Conservation (phyloP, 2,888 invertebrate species). For the Macrophya alboannulata region DNA sequence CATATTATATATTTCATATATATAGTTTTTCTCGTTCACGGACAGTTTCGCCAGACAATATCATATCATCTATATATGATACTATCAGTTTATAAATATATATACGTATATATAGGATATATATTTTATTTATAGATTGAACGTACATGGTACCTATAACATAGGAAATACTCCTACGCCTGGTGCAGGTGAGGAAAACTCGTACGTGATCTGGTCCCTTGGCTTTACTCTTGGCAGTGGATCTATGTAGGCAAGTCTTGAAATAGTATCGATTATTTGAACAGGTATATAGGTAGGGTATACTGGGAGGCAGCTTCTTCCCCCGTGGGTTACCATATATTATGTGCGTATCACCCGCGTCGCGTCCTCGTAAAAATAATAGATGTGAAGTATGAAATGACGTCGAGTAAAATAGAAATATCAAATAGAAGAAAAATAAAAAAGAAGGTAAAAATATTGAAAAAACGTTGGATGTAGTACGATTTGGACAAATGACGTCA, state of each 20-base stretch:
- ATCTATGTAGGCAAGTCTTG: conserved; percentile 49
- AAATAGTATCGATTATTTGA: conserved; percentile 48
- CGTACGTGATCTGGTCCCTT: conserved; percentile 40
- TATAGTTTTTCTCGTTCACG: background rate
- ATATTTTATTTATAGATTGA: conserved; percentile 46
- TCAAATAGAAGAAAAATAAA: background rate
- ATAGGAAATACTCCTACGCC: conserved; percentile 33
- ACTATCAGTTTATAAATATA: background rate
- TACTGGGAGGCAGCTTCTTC: background rate
- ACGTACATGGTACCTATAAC: background rate
- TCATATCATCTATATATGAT: background rate
- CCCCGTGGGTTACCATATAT: background rate
- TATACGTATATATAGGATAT: background rate
- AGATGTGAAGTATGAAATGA: no score
- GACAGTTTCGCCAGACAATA: conserved; percentile 3
- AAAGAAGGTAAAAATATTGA: background rate
- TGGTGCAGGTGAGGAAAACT: conserved; percentile 30
- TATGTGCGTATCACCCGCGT: background rate
- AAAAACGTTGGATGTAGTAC: background rate
- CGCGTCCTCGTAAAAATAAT: background rate
- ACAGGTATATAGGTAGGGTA: background rate
- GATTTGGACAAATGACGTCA: background rate
- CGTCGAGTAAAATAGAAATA: background rate
- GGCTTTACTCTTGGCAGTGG: conserved; percentile 51
- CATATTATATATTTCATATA: background rate